Evolutionary conservation across 1,140 invertebrate genomes (phyloP).

Genomic region (Adelges cooleyi): DNA sequence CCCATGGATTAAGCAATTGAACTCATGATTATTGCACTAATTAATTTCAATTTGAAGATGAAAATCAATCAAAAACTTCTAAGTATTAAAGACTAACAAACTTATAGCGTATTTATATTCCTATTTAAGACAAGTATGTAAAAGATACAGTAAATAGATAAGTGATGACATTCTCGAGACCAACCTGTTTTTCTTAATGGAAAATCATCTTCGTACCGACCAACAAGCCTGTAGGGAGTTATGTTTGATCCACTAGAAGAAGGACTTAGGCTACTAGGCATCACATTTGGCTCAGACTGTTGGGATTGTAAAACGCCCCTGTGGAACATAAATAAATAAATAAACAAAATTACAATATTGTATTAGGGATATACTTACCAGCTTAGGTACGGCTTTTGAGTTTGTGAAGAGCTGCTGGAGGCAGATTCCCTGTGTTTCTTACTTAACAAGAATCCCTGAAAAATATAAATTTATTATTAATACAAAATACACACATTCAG

Average conservation of each 20-base stretch:
- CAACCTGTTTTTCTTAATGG: constrained; percentile 92
- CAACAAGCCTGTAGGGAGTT: constrained; percentile 27
- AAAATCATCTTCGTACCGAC: constrained; percentile 60
- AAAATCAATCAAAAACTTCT: no score
- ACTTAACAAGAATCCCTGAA: constrained; percentile 76
- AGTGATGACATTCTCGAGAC: no score
- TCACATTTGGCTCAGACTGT: constrained; percentile 29
- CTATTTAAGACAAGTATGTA: no score
- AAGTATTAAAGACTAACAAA: no score
- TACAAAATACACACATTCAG: no score
- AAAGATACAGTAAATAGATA: no score
- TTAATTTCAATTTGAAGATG: no score
- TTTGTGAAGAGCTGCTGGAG: constrained; percentile 54
- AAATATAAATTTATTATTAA: no score
- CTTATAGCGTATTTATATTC: no score
- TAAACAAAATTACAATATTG: neutral
- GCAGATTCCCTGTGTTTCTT: constrained; percentile 73
- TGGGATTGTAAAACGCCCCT: constrained; percentile 35
- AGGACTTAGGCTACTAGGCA: constrained; percentile 22
- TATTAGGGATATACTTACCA: constrained; percentile 51
- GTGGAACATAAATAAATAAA: constrained; percentile 19
- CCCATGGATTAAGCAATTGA: no score
- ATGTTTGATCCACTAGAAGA: constrained; percentile 27
- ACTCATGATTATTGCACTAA: no score
- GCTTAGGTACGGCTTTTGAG: constrained; percentile 55